These are phyloP conservation scores for Macquaria australasica DNA, from an alignment of 2,113 vertebrate species.

Conservation along the genomic window DNA sequence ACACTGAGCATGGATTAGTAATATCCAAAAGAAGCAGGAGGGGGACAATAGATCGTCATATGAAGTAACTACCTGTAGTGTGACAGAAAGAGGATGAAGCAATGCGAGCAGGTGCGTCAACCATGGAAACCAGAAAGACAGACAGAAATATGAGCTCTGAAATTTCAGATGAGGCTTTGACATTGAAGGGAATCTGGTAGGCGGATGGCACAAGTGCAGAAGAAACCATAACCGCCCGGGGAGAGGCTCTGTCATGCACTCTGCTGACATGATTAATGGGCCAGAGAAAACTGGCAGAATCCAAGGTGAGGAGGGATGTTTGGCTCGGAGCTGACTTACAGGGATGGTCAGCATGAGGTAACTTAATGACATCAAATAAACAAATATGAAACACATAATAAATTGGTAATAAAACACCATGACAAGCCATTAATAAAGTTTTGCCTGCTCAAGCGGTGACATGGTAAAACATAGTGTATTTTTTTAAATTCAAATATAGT, in stretches of 20 bases:
- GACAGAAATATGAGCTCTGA: slow-evolving; percentile 39
- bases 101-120: neutral
- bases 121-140: neutral
- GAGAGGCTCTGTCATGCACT: neutral
- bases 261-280: slow-evolving; percentile 70
- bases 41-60: neutral
- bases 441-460: neutral
- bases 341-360: slow-evolving; percentile 18
- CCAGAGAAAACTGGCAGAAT: slow-evolving; percentile 42
- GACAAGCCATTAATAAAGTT: slow-evolving; percentile 6
- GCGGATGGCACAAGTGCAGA: neutral
- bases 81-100: neutral
- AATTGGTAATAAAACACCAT: slow-evolving; percentile 50
- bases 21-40: slow-evolving; percentile 5
- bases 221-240: neutral
- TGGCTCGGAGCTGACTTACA: slow-evolving; percentile 24
- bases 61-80: neutral
- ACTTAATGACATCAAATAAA: slow-evolving; percentile 42
- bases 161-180: slow-evolving; percentile 26
- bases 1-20: neutral
- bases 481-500: no score
- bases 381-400: slow-evolving; percentile 57
- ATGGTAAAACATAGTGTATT: no score
- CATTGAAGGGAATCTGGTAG: neutral
- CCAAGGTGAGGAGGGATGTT: slow-evolving; percentile 49